Conservation (phyloP, 2,113 vertebrate genomes). For the Brienomyrus longianalis region DNA sequence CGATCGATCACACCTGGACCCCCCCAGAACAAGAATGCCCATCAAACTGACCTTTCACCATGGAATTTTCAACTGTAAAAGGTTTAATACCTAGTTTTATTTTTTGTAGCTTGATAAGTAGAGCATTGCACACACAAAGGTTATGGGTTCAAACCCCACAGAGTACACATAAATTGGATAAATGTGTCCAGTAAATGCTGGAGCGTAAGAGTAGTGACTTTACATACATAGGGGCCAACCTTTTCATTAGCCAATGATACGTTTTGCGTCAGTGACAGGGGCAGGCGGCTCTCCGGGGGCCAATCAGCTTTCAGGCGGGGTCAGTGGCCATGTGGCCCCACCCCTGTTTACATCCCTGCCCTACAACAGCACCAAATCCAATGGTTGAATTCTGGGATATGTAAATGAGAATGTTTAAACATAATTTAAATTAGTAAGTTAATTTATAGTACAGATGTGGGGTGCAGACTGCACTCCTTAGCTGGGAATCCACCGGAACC, state of each 20-base stretch:
- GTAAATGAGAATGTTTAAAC: neutral
- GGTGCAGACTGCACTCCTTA: neutral
- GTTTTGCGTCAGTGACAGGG: neutral
- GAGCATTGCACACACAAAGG: neutral
- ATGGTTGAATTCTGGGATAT: neutral
- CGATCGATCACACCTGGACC: neutral
- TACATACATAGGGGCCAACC: neutral
- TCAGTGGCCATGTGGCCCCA: neutral
- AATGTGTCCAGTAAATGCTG: neutral
- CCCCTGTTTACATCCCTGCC: neutral
- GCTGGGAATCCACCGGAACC: conserved; percentile 28
- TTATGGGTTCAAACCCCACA: neutral
- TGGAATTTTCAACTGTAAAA: neutral
- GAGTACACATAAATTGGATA: neutral
- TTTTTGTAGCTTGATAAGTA: neutral
- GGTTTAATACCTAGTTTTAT: neutral
- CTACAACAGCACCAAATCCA: neutral
- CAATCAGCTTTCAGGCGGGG: neutral
- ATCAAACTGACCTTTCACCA: neutral
- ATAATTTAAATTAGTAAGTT: neutral
- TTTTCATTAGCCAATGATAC: neutral
- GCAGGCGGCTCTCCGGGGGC: neutral
- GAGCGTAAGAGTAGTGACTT: neutral
- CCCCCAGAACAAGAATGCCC: neutral
- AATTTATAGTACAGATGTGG: neutral